These are phyloP conservation scores for Geopemphigus sp. DNA, from an alignment of 1,140 invertebrate species.

Conservation along the genomic window DNA sequence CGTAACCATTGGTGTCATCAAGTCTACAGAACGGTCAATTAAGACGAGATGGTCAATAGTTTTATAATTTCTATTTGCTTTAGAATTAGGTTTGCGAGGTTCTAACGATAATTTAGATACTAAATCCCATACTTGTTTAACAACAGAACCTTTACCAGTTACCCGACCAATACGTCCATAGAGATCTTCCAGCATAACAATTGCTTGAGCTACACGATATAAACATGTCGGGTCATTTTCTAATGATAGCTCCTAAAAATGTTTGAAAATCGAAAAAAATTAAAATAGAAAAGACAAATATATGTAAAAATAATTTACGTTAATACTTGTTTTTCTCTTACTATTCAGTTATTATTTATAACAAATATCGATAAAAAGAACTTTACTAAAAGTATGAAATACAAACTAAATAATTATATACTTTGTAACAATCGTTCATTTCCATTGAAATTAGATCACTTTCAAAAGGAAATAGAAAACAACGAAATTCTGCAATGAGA, in stretches of 20 bases:
- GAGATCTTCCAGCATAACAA: constrained; percentile 80
- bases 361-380: too few relatives aligned
- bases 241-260: constrained; percentile 72
- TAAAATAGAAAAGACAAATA: not conserved
- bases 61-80: constrained; percentile 57
- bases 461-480: constrained; percentile 88
- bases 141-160: constrained; percentile 84
- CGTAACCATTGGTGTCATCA: constrained; percentile 86
- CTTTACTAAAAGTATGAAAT: too few relatives aligned
- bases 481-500: constrained; percentile 78
- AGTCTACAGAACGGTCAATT: constrained; percentile 85
- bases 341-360: not conserved
- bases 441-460: constrained; percentile 92
- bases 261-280: not conserved
- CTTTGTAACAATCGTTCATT: constrained; percentile 72
- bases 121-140: constrained; percentile 85
- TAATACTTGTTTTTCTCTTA: not conserved
- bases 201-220: constrained; percentile 82
- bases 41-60: constrained; percentile 86
- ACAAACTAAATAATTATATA: constrained; percentile 54
- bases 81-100: constrained; percentile 60
- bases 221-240: constrained; percentile 86
- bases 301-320: not conserved
- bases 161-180: constrained; percentile 88
- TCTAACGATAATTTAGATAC: constrained; percentile 76